Percentiles rank a stretch among this genome's conserved stretches.
phyloP scores from a whole-genome alignment of 2,888 invertebrate genomes.

The Pharmacophagus antenor region DNA sequence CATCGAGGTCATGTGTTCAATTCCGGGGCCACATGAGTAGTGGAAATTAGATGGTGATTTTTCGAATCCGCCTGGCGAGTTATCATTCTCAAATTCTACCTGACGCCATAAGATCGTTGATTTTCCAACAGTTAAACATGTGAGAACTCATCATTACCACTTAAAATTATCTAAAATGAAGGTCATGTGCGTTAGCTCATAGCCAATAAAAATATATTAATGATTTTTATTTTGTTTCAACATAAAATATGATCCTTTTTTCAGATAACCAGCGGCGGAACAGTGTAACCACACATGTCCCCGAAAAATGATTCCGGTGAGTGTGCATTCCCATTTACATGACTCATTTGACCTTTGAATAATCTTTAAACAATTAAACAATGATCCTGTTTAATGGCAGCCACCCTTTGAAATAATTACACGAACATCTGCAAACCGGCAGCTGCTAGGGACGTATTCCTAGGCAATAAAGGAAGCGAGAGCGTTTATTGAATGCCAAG shows the following conservation, averaged over 20 bases:
- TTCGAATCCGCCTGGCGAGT: too few species aligned
- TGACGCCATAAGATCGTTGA: too few species aligned
- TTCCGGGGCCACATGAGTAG: too few species aligned
- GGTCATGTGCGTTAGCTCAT: too few species aligned
- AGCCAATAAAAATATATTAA: not conserved
- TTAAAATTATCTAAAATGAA: too few species aligned
- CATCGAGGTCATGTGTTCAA: too few species aligned
- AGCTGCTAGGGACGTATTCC: slow-evolving; percentile 56
- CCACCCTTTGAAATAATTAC: slow-evolving; percentile 51
- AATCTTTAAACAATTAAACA: slow-evolving; percentile 36
- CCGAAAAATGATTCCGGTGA: slow-evolving; percentile 75
- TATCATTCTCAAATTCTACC: too few species aligned
- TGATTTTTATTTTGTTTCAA: not conserved
- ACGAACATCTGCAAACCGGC: slow-evolving; percentile 52
- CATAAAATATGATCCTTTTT: slow-evolving; percentile 38
- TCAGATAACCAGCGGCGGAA: slow-evolving; percentile 49
- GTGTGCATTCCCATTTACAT: slow-evolving; percentile 36
- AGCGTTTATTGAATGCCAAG: slow-evolving; percentile 49
- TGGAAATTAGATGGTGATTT: too few species aligned
- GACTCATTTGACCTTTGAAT: slow-evolving; percentile 30
- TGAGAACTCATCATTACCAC: too few species aligned
- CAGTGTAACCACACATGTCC: slow-evolving; percentile 69
- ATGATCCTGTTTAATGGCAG: slow-evolving; percentile 36
- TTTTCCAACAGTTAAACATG: too few species aligned
- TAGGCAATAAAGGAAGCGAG: slow-evolving; percentile 57